Base-by-base conservation (phyloP, 1,140 invertebrate species). In the Formica selysi region DNA sequence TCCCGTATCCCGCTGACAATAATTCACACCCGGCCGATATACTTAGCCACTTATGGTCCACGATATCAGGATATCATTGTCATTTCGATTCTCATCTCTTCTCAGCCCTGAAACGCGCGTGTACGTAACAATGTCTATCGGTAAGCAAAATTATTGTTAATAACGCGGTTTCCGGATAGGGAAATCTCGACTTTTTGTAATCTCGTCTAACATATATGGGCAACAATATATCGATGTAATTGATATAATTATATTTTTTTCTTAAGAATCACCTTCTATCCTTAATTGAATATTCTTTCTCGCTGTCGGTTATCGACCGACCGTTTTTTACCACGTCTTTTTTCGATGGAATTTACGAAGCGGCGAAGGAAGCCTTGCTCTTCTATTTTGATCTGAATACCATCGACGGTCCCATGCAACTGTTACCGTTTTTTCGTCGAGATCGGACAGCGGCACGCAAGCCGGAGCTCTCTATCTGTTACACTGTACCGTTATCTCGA, bases 401-500 rank as follows among this genome's bases (percentile, higher is more conserved):
- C n/a, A 7, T 54, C 29, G 62, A 26, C 22, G 51, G 29, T 54
- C 36, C 22, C 22, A 29, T 61, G 44, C 64, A 76, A 64, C 59
- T 48, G 65, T 57, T 64, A 41, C 22, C 62, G n/a, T 86, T 86
- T 67, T 44, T 76, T 73, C 10, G n/a, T 59, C 4, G 22, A 29
- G 29, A 26, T 68, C 16, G 22, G 16, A 57, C 36, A 64, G 65
- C 36, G 62, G 11, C 78, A 64, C 32, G 19, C 51, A 48, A 83
- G 22, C 41, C 51, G 44, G 16, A 68, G 70, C 59, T 80, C 79
- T 81, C 29, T 86, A 87, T 76, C 86, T 76, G 87, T 90, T 90
- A 81, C 86, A 22, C 44, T 90, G 62, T 91, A 91, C 91, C 90
- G 91, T 91, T 91, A 91, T 79, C 48, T 51, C 74, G 79, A 86